A percentile compares a stretch with the other conserved stretches of the same genome.
phyloP scores from a whole-genome alignment of 2,113 vertebrate genomes.

The Carassius gibelio region DNA sequence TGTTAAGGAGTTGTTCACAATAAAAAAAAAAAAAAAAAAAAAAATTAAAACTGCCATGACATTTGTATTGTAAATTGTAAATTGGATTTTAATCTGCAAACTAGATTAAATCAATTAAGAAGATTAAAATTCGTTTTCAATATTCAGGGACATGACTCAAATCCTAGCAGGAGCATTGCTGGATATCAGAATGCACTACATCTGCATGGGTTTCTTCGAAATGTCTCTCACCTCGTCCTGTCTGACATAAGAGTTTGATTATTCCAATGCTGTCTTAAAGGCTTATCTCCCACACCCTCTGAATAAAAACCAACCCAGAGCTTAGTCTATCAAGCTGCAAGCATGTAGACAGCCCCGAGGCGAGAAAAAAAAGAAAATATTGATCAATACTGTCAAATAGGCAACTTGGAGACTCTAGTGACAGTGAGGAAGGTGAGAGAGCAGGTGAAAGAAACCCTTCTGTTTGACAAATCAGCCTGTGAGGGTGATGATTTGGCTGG shows the following conservation, averaged over 20 bases:
- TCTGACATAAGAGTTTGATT: constrained; percentile 14
- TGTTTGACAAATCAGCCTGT: constrained; percentile 39
- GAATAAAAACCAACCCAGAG: neutral
- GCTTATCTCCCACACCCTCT: neutral
- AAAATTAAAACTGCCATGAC: too few species aligned
- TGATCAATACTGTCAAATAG: constrained; percentile 38
- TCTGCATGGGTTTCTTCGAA: neutral
- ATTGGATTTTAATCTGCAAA: neutral
- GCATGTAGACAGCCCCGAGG: constrained; percentile 30
- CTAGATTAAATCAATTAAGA: neutral
- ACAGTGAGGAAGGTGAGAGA: constrained; percentile 22
- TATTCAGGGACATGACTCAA: neutral
- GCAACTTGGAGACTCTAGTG: constrained; percentile 18
- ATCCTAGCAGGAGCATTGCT: neutral
- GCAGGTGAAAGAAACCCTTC: neutral
- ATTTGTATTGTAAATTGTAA: neutral
- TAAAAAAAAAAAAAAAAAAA: too few species aligned
- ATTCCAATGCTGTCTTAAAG: neutral
- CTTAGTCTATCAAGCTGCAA: constrained; percentile 25
- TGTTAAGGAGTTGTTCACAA: too few species aligned
- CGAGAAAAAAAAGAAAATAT: constrained; percentile 9
- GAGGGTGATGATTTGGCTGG: constrained; percentile 15
- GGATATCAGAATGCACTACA: neutral
- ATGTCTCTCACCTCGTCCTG: neutral
- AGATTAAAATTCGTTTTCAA: neutral